A percentile compares a stretch with the other conserved stretches of the same genome.
Conservation (phyloP, 1,140 invertebrate genomes). For the Arion vulgaris region DNA sequence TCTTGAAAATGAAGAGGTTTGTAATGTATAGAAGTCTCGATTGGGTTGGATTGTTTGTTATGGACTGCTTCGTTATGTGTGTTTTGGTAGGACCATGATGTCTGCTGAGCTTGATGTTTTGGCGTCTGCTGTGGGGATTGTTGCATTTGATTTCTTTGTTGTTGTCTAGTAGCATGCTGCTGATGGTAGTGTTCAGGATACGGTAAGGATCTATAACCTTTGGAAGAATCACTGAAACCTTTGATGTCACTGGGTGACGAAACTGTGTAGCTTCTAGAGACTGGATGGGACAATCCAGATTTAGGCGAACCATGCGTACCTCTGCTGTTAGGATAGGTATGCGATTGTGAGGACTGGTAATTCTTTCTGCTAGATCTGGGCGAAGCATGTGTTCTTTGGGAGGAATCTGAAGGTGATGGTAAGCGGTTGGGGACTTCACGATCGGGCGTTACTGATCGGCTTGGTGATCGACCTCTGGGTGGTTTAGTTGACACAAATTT, state of each 20-base stretch:
- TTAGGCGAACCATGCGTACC: background rate
- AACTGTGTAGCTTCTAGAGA: background rate
- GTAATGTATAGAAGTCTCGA: background rate
- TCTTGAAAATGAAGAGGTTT: background rate
- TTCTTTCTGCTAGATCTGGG: background rate
- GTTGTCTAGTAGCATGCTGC: background rate
- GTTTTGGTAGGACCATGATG: background rate
- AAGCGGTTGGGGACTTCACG: background rate
- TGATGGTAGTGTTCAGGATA: background rate
- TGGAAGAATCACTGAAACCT: background rate
- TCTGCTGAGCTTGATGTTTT: background rate
- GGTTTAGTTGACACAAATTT: conserved; percentile 7
- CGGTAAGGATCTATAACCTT: background rate
- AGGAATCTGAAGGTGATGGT: background rate
- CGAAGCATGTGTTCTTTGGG: background rate
- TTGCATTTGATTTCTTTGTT: background rate
- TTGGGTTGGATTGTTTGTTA: background rate
- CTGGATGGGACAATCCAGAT: background rate
- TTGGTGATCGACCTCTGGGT: background rate
- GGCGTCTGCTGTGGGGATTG: background rate
- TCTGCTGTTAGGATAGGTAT: background rate
- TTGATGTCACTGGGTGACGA: background rate
- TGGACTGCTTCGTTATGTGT: background rate
- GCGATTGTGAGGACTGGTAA: background rate
- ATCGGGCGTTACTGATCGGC: background rate